Base-by-base conservation (phyloP, 2,888 invertebrate species). In the Heliconius erato region DNA sequence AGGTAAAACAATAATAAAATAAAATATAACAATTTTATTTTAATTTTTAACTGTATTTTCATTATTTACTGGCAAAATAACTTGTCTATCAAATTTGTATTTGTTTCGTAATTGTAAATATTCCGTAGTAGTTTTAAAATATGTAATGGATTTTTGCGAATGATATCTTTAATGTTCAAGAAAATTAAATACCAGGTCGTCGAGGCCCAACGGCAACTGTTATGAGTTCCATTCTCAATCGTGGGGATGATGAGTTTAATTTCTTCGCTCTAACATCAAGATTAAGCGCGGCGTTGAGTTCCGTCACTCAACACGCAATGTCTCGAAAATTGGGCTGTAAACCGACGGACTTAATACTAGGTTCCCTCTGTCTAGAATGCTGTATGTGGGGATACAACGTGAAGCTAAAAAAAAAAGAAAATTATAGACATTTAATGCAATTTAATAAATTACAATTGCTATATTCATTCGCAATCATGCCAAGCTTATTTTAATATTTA, bases 401-500 rank as follows among this genome's bases (percentile, higher is more conserved):
- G 49, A 16, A 49, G 49, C 1, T 54, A 19, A 54, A 19, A 54
- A 54, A 54, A 40, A 35, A 35, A 35, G 35, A 1, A 35, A 35
- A 16, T 6, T 7, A 54, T 54, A 19, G 54, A 54, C 6, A 54
- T 54, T 49, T 19, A 19, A 54, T 54, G 54, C 19, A 54, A 54
- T 19, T 6, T 32, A 74, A 74, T 14, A 32, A 35, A n/a, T 59
- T 54, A 4, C 32, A 32, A 63, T 11, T 65, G 63, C 5, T 12
- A n/a, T 54, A 74, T 59, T 76, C n/a, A 59, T 76, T 63, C 63
- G 35, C 35, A 63, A 76, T 76, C 16, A 63, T 63, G 59, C 35
- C n/a, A 76, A 76, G 76, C 76, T 59, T 76, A 76, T 63, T 74
- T 82, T 74, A 79, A 80, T 74, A 77, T 80, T 85, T 85, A 87